Conservation (phyloP, 2,797 vertebrate species). For the Sylvilagus floridanus region DNA sequence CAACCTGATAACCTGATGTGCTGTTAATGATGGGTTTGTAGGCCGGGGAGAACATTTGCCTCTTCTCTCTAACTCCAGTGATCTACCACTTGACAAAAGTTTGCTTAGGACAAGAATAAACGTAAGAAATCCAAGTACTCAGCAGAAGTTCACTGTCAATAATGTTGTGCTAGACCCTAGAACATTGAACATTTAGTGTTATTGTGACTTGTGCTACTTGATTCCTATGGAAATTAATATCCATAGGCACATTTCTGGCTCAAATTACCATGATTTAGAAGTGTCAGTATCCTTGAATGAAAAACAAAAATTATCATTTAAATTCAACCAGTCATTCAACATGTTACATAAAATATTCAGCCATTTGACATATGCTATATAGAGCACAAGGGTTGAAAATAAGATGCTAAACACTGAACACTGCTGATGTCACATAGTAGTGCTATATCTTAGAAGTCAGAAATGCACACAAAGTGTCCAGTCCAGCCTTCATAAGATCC, state of each 20-base stretch:
- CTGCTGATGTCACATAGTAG: not conserved
- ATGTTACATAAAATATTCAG: constrained; percentile 15
- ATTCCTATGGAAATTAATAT: not conserved
- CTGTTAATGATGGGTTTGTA: not conserved
- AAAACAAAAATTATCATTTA: constrained; percentile 47
- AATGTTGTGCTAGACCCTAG: not conserved
- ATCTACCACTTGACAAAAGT: constrained; percentile 47
- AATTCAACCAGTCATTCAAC: constrained; percentile 54
- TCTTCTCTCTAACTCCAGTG: not conserved
- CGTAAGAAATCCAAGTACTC: constrained; percentile 36
- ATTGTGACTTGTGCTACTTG: not conserved
- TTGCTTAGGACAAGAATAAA: not conserved
- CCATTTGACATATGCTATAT: constrained; percentile 22
- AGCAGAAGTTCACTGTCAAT: not conserved
- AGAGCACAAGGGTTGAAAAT: constrained; percentile 18
- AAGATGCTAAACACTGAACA: not conserved
- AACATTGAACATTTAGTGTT: not conserved
- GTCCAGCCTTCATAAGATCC: not conserved
- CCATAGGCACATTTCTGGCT: not conserved
- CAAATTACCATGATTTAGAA: not conserved
- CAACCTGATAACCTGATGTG: not conserved
- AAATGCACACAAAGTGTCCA: not conserved
- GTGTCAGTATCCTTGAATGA: not conserved
- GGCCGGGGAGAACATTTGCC: not conserved
- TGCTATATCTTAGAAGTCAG: not conserved